Conservation (phyloP, 2,888 invertebrate genomes). For the Acanthococcus lagerstroemiae region DNA sequence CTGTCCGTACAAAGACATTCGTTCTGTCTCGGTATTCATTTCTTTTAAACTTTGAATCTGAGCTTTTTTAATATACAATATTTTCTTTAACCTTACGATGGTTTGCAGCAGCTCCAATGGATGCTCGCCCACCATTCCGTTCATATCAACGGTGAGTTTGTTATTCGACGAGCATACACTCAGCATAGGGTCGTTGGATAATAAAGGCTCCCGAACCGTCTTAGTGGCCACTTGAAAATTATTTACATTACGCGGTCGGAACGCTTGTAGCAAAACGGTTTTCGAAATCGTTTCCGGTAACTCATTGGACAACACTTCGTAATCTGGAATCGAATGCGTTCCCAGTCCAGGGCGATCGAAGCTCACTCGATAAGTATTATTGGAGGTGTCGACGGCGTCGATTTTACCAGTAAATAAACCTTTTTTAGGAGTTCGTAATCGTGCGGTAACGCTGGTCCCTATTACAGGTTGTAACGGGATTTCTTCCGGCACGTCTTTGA, state of each 20-base stretch:
- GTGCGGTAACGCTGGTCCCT: slow-evolving; percentile 86
- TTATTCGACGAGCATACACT: slow-evolving; percentile 6
- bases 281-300: slow-evolving; percentile 71
- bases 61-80: slow-evolving; percentile 67
- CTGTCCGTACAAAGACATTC: slow-evolving; percentile 67
- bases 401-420: slow-evolving; percentile 88
- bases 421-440: slow-evolving; percentile 78
- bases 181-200: slow-evolving; percentile 23
- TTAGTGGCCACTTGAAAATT: slow-evolving; percentile 3
- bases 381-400: slow-evolving; percentile 89
- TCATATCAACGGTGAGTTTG: slow-evolving; percentile 9
- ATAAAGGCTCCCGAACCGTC: slow-evolving; percentile 7
- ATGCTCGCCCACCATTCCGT: slow-evolving; percentile 29
- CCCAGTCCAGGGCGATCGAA: slow-evolving; percentile 88
- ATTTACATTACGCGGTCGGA: slow-evolving; percentile 26
- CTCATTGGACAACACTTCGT: slow-evolving; percentile 88
- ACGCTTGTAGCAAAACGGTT: slow-evolving; percentile 31
- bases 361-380: slow-evolving; percentile 86
- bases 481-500: slow-evolving; percentile 85
- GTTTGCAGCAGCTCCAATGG: slow-evolving; percentile 32
- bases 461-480: slow-evolving; percentile 90
- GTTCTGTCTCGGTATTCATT: slow-evolving; percentile 85
- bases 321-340: slow-evolving; percentile 91
- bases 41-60: slow-evolving; percentile 70
- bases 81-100: slow-evolving; percentile 68